Conservation (phyloP, 2,113 vertebrate genomes). For the Heterotilapia buettikoferi region DNA sequence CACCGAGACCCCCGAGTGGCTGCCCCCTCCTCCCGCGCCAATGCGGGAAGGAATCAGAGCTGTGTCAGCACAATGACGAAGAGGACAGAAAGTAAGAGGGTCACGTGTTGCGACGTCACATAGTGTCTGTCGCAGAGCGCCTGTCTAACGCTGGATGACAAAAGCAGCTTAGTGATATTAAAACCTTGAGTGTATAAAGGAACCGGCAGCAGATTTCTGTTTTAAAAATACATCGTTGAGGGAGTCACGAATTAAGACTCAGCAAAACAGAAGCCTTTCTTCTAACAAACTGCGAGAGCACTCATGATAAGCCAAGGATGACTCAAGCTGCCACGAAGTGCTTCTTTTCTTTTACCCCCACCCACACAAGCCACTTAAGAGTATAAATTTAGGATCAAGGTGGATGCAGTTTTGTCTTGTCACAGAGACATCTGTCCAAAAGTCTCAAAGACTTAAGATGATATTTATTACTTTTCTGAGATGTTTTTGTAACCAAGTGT, state of each 20-base stretch:
- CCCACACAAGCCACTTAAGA: neutral
- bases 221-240: neutral
- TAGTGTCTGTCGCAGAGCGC: neutral
- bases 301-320: neutral
- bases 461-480: neutral
- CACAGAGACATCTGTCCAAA: neutral
- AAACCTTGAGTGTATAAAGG: neutral
- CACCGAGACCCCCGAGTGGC: conserved; percentile 16
- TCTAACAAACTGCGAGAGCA: neutral
- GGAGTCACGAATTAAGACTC: neutral
- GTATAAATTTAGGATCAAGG: neutral
- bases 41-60: neutral
- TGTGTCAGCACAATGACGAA: conserved; percentile 15
- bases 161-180: neutral
- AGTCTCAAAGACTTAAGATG: neutral
- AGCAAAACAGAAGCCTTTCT: neutral
- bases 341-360: neutral
- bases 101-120: neutral
- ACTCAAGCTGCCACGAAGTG: neutral
- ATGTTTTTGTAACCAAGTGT: neutral
- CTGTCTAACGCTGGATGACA: neutral
- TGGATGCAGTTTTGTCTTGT: neutral
- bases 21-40: conserved; percentile 11
- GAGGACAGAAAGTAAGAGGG: neutral
- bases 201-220: neutral